Evolutionary conservation across 2,113 vertebrate species (phyloP).

Genomic region (Promerops cafer): DNA sequence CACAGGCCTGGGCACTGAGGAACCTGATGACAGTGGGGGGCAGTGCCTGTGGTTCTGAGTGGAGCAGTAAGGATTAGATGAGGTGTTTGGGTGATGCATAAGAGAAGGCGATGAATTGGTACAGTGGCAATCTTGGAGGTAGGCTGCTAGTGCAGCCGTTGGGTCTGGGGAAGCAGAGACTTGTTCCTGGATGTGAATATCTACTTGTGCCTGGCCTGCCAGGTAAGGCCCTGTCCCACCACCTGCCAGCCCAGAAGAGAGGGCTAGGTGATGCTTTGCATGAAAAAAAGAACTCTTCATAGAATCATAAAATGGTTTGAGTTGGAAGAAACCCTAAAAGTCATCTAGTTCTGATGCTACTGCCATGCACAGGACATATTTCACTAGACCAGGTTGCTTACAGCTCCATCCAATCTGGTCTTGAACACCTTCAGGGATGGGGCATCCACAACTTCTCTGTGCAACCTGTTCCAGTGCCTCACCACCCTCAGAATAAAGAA

Average conservation of each 20-base stretch:
- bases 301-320: neutral
- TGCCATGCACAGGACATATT: neutral
- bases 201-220: neutral
- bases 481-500: neutral
- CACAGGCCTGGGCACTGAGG: neutral
- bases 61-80: neutral
- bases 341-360: neutral
- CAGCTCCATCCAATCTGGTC: neutral
- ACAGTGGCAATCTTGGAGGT: neutral
- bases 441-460: neutral
- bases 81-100: neutral
- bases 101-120: neutral
- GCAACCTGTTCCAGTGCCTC: neutral
- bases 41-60: neutral
- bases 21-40: neutral
- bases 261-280: neutral
- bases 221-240: neutral
- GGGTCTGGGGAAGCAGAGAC: neutral
- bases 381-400: neutral
- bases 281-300: neutral
- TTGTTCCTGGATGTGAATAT: neutral
- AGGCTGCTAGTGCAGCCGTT: neutral
- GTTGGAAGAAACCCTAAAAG: neutral
- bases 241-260: neutral
- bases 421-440: neutral